Evolutionary conservation across 2,113 vertebrate species (phyloP).

Genomic region (Prunella himalayana): DNA sequence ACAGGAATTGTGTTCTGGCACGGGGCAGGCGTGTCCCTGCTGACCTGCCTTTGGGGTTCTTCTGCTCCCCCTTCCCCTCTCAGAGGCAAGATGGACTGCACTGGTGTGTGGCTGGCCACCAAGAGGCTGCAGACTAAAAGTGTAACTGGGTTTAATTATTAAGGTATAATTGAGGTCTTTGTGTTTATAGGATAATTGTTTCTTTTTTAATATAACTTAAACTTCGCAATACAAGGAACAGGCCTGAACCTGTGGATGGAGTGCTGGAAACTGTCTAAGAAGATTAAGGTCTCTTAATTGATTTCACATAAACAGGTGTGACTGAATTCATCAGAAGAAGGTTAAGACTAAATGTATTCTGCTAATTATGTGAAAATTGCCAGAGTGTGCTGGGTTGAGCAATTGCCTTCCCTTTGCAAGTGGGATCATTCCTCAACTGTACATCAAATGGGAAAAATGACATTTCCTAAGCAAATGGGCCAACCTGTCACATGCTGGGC

Average conservation of each 20-base stretch:
- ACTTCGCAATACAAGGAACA: slow-evolving; percentile 52
- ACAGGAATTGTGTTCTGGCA: background rate
- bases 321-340: slow-evolving; percentile 64
- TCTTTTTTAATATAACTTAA: slow-evolving; percentile 61
- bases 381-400: slow-evolving; percentile 52
- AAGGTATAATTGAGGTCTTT: slow-evolving; percentile 50
- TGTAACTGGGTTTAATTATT: slow-evolving; percentile 49
- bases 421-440: background rate
- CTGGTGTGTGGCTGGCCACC: slow-evolving; percentile 6
- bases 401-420: slow-evolving; percentile 17
- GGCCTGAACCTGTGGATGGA: slow-evolving; percentile 56
- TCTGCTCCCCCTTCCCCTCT: background rate
- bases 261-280: slow-evolving; percentile 61
- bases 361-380: slow-evolving; percentile 62
- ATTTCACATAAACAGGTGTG: slow-evolving; percentile 71
- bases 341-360: slow-evolving; percentile 50
- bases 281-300: slow-evolving; percentile 69
- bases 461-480: slow-evolving; percentile 29
- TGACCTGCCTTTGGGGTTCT: background rate
- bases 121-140: slow-evolving; percentile 12
- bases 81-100: background rate
- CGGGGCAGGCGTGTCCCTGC: rapidly evolving
- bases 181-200: slow-evolving; percentile 65
- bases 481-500: background rate
- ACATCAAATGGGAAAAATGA: slow-evolving; percentile 10